Evolutionary conservation across 2,113 vertebrate species (phyloP), one percentile per base, ranked within the genome.

Genomic region (Desmodus rotundus): DNA sequence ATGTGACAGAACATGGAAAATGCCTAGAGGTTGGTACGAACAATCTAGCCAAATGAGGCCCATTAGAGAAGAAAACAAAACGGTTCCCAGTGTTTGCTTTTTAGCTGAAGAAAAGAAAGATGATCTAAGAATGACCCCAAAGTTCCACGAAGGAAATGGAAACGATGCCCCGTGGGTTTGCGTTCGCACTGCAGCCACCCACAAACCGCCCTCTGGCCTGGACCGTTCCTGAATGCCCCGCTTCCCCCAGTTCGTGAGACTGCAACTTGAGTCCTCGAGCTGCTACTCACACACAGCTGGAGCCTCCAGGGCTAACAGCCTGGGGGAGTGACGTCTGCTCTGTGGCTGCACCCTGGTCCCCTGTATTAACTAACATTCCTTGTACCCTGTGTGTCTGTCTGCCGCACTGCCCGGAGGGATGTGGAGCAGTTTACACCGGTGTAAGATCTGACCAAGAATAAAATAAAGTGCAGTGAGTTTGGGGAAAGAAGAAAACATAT

Each of bases 401-500:
- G 70, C n/a, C 22, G n/a, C 41, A 24, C 67, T 52, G 78, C 54
- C 65, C 50, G 20, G 72, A 84, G 7, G 41, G 24, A 14, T 24
- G 28, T 70, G 90, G 33, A 76, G 61, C 38, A 54, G 56, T 67
- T 82, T 24, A 38, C 20, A 88, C 16, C 80, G 72, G 95, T 61
- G 41, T 26, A 36, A 45, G 22, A 38, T 70, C 70, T 90, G 31
- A 50, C 67, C 41, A 90, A 88, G 76, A 63, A 80, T 56, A 80
- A 87, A 68, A 83, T n/a, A 70, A 85, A 63, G 10, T 36, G 28
- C 20, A 72, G n/a, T n/a, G 89, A 94, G 43, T 74, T 36, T 58
- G 33, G 72, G 8, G 81, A 33, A 77, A 84, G 52, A 41, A 15
- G 72, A 77, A 83, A 70, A n/a, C n/a, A n/a, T n/a, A 76, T 54